These are phyloP conservation scores for Caenorhabditis sp. DNA, from an alignment of 2,888 invertebrate species.

Conservation along the genomic window DNA sequence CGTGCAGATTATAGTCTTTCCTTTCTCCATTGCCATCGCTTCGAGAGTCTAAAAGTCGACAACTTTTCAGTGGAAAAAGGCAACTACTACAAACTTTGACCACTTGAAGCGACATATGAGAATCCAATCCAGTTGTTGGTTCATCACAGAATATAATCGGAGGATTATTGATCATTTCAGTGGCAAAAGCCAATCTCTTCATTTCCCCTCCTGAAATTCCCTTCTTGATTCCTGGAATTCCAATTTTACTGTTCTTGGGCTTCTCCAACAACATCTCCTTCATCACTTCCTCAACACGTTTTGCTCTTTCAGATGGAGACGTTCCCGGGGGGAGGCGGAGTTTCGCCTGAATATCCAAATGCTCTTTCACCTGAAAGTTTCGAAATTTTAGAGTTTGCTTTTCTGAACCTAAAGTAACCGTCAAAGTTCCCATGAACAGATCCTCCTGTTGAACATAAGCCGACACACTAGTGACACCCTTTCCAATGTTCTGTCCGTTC, in stretches of 20 bases:
- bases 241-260: conserved; percentile 93
- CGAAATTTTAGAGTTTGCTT: background rate
- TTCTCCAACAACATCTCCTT: conserved; percentile 91
- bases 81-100: conserved; percentile 87
- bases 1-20: conserved; percentile 93
- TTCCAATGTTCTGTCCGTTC: conserved; percentile 72
- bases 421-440: conserved; percentile 76
- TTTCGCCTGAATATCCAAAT: conserved; percentile 85
- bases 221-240: conserved; percentile 88
- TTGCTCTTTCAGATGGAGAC: conserved; percentile 87
- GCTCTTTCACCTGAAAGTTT: conserved; percentile 75
- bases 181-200: conserved; percentile 95
- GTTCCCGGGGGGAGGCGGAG: conserved; percentile 88
- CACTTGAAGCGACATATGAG: conserved; percentile 96
- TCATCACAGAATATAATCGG: conserved; percentile 96
- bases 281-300: conserved; percentile 89
- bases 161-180: conserved; percentile 94
- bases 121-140: conserved; percentile 94
- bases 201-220: conserved; percentile 91
- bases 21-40: conserved; percentile 84
- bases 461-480: conserved; percentile 83
- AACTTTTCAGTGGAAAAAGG: background rate
- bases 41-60: conserved; percentile 66
- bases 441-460: conserved; percentile 81
- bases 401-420: conserved; percentile 40